Evolutionary conservation across 1,140 invertebrate genomes (phyloP).

Genomic region (Capitella teleta): DNA sequence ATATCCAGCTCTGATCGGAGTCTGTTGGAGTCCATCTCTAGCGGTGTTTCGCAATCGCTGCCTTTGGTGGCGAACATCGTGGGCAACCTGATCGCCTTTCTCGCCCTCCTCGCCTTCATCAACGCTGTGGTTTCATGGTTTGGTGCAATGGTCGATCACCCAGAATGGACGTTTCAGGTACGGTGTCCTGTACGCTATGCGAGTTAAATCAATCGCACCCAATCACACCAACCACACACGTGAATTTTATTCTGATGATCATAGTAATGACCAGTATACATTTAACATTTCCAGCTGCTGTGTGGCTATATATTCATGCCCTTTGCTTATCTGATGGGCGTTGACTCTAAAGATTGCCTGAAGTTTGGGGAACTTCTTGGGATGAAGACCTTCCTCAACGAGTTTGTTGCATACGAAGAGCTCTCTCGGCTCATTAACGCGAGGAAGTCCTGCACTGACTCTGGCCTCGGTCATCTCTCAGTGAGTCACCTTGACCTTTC

Average conservation of each 20-base stretch:
- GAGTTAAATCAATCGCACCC: too few relatives aligned
- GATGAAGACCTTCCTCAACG: constrained; percentile 36
- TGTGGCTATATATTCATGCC: constrained; percentile 23
- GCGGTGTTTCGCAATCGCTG: constrained; percentile 16
- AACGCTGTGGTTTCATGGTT: constrained; percentile 19
- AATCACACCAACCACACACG: too few relatives aligned
- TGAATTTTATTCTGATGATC: background rate
- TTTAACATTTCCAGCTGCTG: constrained; percentile 20
- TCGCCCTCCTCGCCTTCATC: constrained; percentile 19
- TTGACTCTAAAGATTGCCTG: constrained; percentile 18
- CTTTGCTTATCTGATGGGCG: constrained; percentile 25
- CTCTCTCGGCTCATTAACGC: constrained; percentile 24
- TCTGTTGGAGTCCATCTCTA: constrained; percentile 17
- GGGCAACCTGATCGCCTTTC: constrained; percentile 20
- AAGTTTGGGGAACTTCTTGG: constrained; percentile 25
- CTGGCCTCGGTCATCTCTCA: too few relatives aligned
- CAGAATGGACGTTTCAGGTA: background rate
- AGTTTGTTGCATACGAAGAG: constrained; percentile 34
- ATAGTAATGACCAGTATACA: background rate
- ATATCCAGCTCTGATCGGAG: constrained; percentile 14
- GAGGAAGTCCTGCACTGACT: too few relatives aligned
- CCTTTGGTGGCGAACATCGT: constrained; percentile 19
- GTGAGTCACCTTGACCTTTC: too few relatives aligned
- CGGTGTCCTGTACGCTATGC: background rate
- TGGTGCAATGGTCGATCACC: constrained; percentile 12